A percentile compares a stretch with the other conserved stretches of the same genome.
Evolutionary conservation across 2,113 vertebrate genomes (phyloP).

Genomic region (Urocolius indicus): DNA sequence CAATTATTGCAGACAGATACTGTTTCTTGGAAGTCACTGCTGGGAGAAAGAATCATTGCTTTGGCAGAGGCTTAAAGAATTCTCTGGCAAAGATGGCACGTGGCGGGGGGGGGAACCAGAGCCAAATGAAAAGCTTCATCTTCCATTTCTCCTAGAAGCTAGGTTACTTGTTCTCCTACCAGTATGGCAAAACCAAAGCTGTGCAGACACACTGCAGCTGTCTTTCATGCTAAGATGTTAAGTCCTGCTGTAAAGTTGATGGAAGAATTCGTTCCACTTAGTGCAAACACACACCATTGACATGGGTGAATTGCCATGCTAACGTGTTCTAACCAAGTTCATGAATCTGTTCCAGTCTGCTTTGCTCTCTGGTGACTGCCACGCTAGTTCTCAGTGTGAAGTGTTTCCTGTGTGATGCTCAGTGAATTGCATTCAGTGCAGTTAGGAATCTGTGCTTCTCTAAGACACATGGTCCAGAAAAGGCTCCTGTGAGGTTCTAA

Average conservation of each 20-base stretch:
- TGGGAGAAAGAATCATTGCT: not conserved
- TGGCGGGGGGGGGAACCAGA: not conserved
- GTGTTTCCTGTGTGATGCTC: not conserved
- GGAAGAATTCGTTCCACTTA: not conserved
- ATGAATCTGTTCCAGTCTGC: not conserved
- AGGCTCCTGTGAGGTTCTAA: not conserved
- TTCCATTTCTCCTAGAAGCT: not conserved
- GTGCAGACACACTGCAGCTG: not conserved
- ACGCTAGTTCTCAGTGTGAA: not conserved
- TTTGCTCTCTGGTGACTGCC: not conserved
- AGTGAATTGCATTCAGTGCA: not conserved
- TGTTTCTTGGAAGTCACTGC: not conserved
- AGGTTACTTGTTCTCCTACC: not conserved
- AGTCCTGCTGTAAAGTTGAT: not conserved
- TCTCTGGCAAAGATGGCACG: not conserved
- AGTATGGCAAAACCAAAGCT: not conserved
- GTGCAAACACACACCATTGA: not conserved
- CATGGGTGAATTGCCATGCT: not conserved
- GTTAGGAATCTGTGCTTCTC: not conserved
- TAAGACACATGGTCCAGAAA: not conserved
- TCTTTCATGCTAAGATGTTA: not conserved
- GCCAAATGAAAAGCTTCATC: not conserved
- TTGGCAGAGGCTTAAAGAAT: not conserved
- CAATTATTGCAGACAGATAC: not conserved
- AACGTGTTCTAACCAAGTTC: not conserved